Percentiles rank a stretch among this genome's conserved stretches.
phyloP scores from a whole-genome alignment of 2,113 vertebrate genomes.

The Ictalurus furcatus region DNA sequence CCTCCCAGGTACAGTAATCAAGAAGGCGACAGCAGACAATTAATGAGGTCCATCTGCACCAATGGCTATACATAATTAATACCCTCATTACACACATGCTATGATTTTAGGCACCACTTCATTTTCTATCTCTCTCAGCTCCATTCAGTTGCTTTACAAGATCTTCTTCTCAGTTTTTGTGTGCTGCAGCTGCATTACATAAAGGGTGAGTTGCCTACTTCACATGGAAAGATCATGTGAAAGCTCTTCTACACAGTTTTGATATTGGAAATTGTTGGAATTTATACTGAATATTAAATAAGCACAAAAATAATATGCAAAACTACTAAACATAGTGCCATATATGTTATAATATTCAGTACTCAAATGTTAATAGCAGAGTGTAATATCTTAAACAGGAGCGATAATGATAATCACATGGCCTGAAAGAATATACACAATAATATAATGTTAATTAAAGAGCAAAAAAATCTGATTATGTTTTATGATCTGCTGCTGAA shows the following conservation, averaged over 20 bases:
- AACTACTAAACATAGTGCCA: not conserved
- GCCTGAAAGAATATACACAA: conserved; percentile 57
- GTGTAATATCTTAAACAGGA: conserved; percentile 59
- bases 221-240: not conserved
- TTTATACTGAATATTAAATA: conserved; percentile 12
- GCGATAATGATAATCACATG: conserved; percentile 60
- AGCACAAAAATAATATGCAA: not conserved
- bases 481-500: conserved; percentile 68
- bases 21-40: conserved; percentile 77
- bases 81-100: conserved; percentile 75
- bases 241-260: not conserved
- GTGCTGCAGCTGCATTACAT: not conserved
- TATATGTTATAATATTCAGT: conserved; percentile 12
- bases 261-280: conserved; percentile 13
- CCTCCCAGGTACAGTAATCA: conserved; percentile 81
- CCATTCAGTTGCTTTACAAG: conserved; percentile 15
- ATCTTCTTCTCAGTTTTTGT: too few species aligned
- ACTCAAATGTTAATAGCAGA: conserved; percentile 45
- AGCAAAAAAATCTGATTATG: conserved; percentile 68
- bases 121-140: conserved; percentile 23
- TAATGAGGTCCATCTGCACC: conserved; percentile 82
- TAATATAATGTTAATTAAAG: conserved; percentile 70
- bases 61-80: conserved; percentile 80
- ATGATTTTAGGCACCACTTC: conserved; percentile 58
- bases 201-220: conserved; percentile 3